Percentiles rank a stretch among this genome's conserved stretches.
Conservation (phyloP, 92 coral and sea anemone species). For the Desmophyllum pertusum region DNA sequence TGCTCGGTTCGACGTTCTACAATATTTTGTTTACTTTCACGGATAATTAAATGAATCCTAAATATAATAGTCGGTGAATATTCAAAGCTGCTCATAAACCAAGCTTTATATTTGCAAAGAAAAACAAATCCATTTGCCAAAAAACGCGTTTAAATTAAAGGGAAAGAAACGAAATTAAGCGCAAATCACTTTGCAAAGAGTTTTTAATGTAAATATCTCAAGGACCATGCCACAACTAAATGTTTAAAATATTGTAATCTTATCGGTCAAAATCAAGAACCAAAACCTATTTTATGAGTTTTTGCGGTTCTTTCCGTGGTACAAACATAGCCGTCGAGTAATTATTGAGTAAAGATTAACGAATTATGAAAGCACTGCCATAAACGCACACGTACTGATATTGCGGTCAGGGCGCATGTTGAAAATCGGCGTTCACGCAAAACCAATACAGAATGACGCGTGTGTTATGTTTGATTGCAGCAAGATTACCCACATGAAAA, state of each 20-base stretch:
- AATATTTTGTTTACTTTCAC: constrained; percentile 26
- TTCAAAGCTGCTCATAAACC: constrained; percentile 15
- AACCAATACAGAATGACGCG: constrained; percentile 20
- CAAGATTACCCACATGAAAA: not conserved
- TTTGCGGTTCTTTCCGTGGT: constrained; percentile 52
- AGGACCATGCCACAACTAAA: constrained; percentile 28
- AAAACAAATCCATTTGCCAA: constrained; percentile 30
- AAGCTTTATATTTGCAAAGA: constrained; percentile 15
- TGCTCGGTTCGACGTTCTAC: not conserved
- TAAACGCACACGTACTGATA: not conserved
- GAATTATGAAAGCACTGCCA: constrained; percentile 35
- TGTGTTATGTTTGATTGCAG: not conserved
- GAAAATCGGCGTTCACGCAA: constrained; percentile 22
- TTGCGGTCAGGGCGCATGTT: constrained; percentile 33
- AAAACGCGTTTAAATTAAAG: constrained; percentile 2
- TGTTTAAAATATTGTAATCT: constrained; percentile 40
- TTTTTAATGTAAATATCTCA: constrained; percentile 35
- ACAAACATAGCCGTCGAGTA: constrained; percentile 44
- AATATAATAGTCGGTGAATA: constrained; percentile 8
- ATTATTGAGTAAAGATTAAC: constrained; percentile 54
- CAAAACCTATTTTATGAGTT: constrained; percentile 47
- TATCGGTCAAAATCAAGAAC: constrained; percentile 46
- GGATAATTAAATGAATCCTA: constrained; percentile 11
- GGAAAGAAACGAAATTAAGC: constrained; percentile 8
- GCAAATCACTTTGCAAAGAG: constrained; percentile 33